These are phyloP conservation scores for Amorpha juglandis DNA, from an alignment of 2,888 invertebrate species.

Conservation along the genomic window DNA sequence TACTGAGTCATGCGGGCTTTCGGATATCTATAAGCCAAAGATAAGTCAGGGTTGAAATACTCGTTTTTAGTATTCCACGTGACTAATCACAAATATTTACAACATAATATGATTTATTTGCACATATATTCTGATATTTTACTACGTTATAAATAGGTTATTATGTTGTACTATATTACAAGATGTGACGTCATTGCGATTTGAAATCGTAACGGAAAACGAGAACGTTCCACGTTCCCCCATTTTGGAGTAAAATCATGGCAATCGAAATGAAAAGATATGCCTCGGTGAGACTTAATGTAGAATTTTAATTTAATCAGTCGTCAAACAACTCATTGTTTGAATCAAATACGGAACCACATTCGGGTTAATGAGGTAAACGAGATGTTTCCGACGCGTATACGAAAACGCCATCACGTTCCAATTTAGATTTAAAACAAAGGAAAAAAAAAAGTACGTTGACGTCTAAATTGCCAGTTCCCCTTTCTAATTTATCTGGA, in stretches of 20 bases:
- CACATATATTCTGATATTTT: not conserved
- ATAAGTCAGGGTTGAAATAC: not conserved
- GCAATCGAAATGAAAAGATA: no score
- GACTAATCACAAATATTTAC: not conserved
- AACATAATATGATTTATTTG: not conserved
- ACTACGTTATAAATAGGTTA: not conserved
- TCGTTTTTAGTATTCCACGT: not conserved
- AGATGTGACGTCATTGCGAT: no score
- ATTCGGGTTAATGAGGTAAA: constrained; percentile 21
- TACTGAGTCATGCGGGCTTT: not conserved
- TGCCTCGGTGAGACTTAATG: no score
- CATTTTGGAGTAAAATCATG: no score
- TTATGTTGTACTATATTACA: not conserved
- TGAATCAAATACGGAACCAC: constrained; percentile 20
- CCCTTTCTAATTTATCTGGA: constrained; percentile 30
- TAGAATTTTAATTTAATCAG: not conserved
- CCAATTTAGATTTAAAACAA: constrained; percentile 19
- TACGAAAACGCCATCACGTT: constrained; percentile 18
- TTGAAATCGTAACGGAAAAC: no score
- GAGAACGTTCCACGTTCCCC: no score
- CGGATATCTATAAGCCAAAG: not conserved
- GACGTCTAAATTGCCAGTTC: constrained; percentile 25
- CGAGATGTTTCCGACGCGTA: constrained; percentile 16
- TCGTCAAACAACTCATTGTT: constrained; percentile 18
- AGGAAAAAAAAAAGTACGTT: constrained; percentile 10